Evolutionary conservation across 2,888 invertebrate genomes (phyloP).

Genomic region (Spilarctia lutea): DNA sequence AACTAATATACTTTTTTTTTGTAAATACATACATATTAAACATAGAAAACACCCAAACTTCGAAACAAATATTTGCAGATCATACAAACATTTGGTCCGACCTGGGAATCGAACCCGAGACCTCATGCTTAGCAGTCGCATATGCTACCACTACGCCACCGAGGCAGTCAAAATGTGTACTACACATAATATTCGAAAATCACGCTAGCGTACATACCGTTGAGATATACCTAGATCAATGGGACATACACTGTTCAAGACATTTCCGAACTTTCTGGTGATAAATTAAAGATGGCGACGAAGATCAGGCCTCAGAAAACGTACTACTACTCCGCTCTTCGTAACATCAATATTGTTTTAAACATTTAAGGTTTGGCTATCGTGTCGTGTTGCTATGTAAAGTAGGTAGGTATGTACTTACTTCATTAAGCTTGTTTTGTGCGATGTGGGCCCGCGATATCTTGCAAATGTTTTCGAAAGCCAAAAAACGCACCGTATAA

Average conservation of each 20-base stretch:
- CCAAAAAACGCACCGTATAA: constrained; percentile 73
- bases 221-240: too few relatives aligned
- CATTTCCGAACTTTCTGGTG: constrained; percentile 25
- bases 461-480: constrained; percentile 80
- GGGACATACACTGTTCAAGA: constrained; percentile 15
- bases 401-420: constrained; percentile 38
- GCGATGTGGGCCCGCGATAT: constrained; percentile 54
- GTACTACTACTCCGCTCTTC: constrained; percentile 14
- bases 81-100: too few relatives aligned
- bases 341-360: constrained; percentile 45
- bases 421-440: constrained; percentile 52
- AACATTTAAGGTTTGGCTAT: constrained; percentile 43
- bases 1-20: too few relatives aligned
- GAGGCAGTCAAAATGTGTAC: constrained; percentile 4
- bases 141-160: too few relatives aligned
- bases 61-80: too few relatives aligned
- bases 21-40: too few relatives aligned
- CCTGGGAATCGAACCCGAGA: too few relatives aligned
- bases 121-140: too few relatives aligned
- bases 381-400: constrained; percentile 28
- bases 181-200: constrained; percentile 27
- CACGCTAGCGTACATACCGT: constrained; percentile 18
- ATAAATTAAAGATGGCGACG: constrained; percentile 36
- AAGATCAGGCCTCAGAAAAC: constrained; percentile 25
- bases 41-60: too few relatives aligned